Base-by-base conservation (phyloP, 2,113 vertebrate genomes). In the Hemichromis elongatus region DNA sequence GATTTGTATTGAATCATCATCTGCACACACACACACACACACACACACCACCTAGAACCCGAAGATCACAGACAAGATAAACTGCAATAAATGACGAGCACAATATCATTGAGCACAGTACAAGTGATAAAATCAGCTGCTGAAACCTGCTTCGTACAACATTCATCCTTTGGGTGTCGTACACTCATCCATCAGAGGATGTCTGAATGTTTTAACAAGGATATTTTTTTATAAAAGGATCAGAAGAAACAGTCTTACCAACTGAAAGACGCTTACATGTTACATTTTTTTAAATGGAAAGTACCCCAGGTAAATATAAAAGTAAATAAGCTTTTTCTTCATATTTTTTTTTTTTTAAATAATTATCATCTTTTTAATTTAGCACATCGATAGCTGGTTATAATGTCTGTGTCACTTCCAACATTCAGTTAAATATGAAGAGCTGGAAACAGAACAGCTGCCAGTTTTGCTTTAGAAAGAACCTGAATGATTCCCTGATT, bases 1-100 rank as follows among this genome's bases (percentile, higher is more conserved):
- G 87, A 93, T 93, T 79, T 68, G 77, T 57, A 80, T 81, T 75
- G 79, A 28, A 79, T 79, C 83, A 61, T 24, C 35, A 61, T 80
- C 82, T 73, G 52, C 3, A 53, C 70, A 61, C 42, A 28, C 16
- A 21, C 2, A 45, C 42, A 11, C n/a, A 21, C 26, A 50, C 73
- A 33, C 21, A 50, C 13, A 30, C 2, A 55, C 57, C 42, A 57
- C 33, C 50, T 1, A n/a, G 40, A 53, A 53, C 7, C 56, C 55
- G 9, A 30, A 55, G 19, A 68, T 21, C 9, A 30, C 42, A 84
- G 45, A 37, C 16, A 8, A 42, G 9, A 54, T 19, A 30, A 30
- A 75, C 68, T 75, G 24, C 24, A 28, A 75, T 9, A 63, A 42
- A 12, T 59, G 45, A 75, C 2, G 4, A 2, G 24, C 28, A 77